These are phyloP conservation scores for Trypoxylus dichotomus DNA, from an alignment of 1,140 invertebrate genomes.

Conservation along the genomic window DNA sequence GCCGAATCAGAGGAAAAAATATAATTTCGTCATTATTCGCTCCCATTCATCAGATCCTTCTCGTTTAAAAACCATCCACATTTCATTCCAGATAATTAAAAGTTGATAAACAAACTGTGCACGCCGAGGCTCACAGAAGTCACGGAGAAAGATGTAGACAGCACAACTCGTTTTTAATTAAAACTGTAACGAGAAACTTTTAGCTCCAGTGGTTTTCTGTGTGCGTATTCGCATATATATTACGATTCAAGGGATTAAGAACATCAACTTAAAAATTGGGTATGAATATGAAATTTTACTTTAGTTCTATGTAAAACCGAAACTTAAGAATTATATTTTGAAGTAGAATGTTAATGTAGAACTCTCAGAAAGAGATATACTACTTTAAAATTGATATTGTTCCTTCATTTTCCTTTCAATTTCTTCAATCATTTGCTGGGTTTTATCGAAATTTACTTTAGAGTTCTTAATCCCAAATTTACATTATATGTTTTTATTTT, in stretches of 20 bases:
- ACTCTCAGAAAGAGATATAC: too few species aligned
- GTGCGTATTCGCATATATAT: background rate
- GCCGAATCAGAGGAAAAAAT: background rate
- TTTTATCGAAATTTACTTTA: too few species aligned
- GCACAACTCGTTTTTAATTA: conserved; percentile 7
- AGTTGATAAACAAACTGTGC: conserved; percentile 12
- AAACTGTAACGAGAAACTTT: conserved; percentile 15
- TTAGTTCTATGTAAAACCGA: too few species aligned
- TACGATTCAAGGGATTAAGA: background rate
- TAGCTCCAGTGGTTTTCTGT: background rate
- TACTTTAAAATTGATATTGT: too few species aligned
- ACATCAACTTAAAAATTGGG: too few species aligned
- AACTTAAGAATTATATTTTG: too few species aligned
- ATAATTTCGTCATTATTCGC: conserved; percentile 6
- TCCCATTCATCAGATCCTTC: background rate
- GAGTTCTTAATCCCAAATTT: too few species aligned
- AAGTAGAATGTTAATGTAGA: too few species aligned
- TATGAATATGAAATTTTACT: too few species aligned
- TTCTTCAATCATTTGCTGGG: too few species aligned
- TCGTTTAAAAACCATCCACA: conserved; percentile 10
- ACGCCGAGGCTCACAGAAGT: background rate
- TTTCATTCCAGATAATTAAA: conserved; percentile 25
- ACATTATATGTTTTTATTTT: too few species aligned
- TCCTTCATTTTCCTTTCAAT: too few species aligned
- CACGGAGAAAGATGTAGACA: background rate